These are phyloP conservation scores for Hemistola chrysoprasaria DNA, from an alignment of 2,888 invertebrate species.

Conservation along the genomic window DNA sequence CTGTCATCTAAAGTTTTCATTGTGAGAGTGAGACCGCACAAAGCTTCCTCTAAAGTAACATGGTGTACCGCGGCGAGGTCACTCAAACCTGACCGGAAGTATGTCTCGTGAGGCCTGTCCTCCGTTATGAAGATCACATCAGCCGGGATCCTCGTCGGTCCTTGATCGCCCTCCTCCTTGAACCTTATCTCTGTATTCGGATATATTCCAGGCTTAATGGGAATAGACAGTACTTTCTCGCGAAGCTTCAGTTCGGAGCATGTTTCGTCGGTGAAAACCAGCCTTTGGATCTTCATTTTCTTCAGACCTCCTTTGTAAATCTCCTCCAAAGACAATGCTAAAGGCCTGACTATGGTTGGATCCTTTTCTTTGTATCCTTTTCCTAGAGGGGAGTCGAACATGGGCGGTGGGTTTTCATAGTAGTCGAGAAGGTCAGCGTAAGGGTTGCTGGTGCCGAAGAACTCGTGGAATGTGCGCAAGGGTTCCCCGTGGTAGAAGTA, in stretches of 20 bases:
- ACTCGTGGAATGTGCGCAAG: conserved; percentile 87
- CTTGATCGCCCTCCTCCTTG: conserved; percentile 90
- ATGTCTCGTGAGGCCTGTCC: conserved; percentile 86
- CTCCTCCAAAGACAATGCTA: conserved; percentile 78
- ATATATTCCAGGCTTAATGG: conserved; percentile 88
- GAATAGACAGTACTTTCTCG: conserved; percentile 89
- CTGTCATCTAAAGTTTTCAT: conserved; percentile 88
- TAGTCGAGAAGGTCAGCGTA: conserved; percentile 89
- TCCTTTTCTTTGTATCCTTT: conserved; percentile 85
- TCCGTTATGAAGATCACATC: conserved; percentile 89
- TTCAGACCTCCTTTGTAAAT: conserved; percentile 89
- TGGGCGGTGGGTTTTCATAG: conserved; percentile 83
- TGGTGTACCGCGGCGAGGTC: conserved; percentile 84
- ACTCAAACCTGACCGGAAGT: conserved; percentile 83
- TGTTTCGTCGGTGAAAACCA: conserved; percentile 85
- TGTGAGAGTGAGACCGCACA: conserved; percentile 85
- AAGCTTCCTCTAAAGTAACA: conserved; percentile 86
- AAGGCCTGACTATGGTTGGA: conserved; percentile 67
- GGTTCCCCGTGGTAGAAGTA: conserved; percentile 92
- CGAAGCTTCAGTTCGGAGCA: conserved; percentile 83
- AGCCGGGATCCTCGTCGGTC: conserved; percentile 87
- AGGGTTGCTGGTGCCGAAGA: conserved; percentile 92
- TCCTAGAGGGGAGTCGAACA: conserved; percentile 83
- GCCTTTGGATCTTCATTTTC: conserved; percentile 90
- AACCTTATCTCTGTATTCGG: conserved; percentile 88